These are phyloP conservation scores for Yponomeuta plumbellus DNA, from an alignment of 2,888 invertebrate genomes.

Conservation along the genomic window DNA sequence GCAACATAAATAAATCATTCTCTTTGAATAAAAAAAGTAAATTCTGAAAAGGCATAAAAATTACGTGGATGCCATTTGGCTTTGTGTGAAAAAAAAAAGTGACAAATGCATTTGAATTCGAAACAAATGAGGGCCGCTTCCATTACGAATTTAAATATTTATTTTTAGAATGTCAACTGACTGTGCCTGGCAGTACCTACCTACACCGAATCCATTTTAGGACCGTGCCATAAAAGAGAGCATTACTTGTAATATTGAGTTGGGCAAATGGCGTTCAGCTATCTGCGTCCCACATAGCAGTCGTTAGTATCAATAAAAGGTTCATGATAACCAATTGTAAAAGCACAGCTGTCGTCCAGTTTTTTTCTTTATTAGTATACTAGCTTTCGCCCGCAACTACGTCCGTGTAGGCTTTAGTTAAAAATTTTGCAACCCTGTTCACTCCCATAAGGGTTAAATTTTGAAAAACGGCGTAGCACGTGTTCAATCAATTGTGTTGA, in stretches of 20 bases:
- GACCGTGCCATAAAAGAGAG: no score
- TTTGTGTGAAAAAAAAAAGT: background rate
- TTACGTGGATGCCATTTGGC: background rate
- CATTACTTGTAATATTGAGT: background rate
- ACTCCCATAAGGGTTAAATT: no score
- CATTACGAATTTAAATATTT: background rate
- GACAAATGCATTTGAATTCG: background rate
- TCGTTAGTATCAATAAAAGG: constrained; percentile 2
- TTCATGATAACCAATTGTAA: background rate
- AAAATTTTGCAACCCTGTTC: no score
- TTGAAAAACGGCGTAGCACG: no score
- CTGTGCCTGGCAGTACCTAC: background rate
- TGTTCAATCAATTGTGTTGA: no score
- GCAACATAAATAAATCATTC: background rate
- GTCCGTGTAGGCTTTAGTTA: no score
- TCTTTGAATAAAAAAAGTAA: background rate
- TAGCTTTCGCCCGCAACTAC: no score
- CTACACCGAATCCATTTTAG: no score
- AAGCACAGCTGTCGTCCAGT: background rate
- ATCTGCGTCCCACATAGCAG: constrained; percentile 8
- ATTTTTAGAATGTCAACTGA: background rate
- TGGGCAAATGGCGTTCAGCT: background rate
- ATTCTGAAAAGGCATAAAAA: background rate
- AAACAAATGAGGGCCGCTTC: background rate
- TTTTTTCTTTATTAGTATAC: background rate